Evolutionary conservation across 2,888 invertebrate genomes (phyloP), one percentile per base, ranked within the genome.

Genomic region (Yponomeuta malinellus): DNA sequence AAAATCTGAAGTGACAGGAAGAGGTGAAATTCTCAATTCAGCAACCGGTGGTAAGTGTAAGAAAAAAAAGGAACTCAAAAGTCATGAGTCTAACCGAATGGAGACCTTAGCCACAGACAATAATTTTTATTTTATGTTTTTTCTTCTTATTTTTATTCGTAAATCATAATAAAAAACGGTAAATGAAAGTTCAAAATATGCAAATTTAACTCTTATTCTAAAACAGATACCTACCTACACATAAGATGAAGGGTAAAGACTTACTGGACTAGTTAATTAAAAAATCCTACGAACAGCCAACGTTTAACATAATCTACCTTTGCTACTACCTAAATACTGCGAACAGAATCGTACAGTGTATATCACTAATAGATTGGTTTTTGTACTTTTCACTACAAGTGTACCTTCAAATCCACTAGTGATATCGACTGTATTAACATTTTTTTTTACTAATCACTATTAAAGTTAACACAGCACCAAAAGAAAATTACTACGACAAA

Each of bases 271-370:
- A 59, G 52, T 15, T 59, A 59, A 12, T 59, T 59, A 59, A 59
- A 33, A 59, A 59, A 59, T 59, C 52, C 52, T 59, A 59, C 52
- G 52, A 59, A 59, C 52, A 59, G 52, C 52, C 52, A 59, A 59
- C 15, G 52, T 59, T 59, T 59, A 8, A 59, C 52, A 59, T 12
- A 59, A 59, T 59, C 52, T 59, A 59, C 52, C 52, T 59, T 59
- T 15, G 15, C 52, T 15, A 59, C 52, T 59, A 59, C 15, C 52
- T 59, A 59, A 59, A 59, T 59, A 12, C 52, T 59, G 43, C 5
- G 6, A 43, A 43, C 43, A 5, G 43, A 43, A 43, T 43, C 43
- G 52, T 59, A 59, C 52, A 59, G 52, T 15, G 15, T 3, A 59
- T 59, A 59, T 59, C 52, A 15, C 15, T 12, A 59, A 15, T 59